phyloP scores from a whole-genome alignment of 2,113 vertebrate genomes.

The Spermophilus dauricus region DNA sequence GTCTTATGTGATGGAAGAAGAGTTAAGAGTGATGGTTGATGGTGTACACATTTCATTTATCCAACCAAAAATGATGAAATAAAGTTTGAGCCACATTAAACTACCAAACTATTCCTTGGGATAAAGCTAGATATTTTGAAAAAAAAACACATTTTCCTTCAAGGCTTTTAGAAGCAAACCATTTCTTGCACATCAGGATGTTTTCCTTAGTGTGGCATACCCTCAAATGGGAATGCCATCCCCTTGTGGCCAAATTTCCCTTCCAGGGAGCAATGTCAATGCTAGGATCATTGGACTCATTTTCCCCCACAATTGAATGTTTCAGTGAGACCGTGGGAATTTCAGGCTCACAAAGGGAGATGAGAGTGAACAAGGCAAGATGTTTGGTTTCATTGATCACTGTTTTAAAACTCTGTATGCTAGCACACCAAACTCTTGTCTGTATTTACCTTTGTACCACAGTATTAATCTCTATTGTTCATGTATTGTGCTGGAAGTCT shows the following conservation, averaged over 20 bases:
- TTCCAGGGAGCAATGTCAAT: slow-evolving; percentile 48
- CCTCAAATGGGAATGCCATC: neutral
- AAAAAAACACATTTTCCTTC: slow-evolving; percentile 47
- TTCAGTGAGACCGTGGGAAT: neutral
- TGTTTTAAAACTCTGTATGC: neutral
- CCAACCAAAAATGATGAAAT: slow-evolving; percentile 68
- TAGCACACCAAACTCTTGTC: slow-evolving; percentile 20
- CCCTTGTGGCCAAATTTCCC: slow-evolving; percentile 58
- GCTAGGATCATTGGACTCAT: slow-evolving; percentile 44
- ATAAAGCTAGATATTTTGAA: slow-evolving; percentile 50
- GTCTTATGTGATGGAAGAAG: slow-evolving; percentile 70
- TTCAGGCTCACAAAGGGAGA: slow-evolving; percentile 23
- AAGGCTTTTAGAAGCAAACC: neutral
- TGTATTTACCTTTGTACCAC: slow-evolving; percentile 50
- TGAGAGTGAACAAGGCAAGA: slow-evolving; percentile 64
- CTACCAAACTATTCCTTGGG: slow-evolving; percentile 57
- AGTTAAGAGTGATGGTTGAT: slow-evolving; percentile 71
- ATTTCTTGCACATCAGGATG: neutral
- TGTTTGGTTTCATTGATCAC: slow-evolving; percentile 52
- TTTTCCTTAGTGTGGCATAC: neutral
- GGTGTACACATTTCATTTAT: slow-evolving; percentile 58
- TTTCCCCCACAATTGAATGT: slow-evolving; percentile 59
- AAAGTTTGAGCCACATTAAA: slow-evolving; percentile 59
- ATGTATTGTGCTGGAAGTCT: slow-evolving; percentile 50
- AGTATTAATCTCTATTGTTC: slow-evolving; percentile 45